Evolutionary conservation across 2,797 vertebrate species (phyloP).

Genomic region (Anolis apletophallus): DNA sequence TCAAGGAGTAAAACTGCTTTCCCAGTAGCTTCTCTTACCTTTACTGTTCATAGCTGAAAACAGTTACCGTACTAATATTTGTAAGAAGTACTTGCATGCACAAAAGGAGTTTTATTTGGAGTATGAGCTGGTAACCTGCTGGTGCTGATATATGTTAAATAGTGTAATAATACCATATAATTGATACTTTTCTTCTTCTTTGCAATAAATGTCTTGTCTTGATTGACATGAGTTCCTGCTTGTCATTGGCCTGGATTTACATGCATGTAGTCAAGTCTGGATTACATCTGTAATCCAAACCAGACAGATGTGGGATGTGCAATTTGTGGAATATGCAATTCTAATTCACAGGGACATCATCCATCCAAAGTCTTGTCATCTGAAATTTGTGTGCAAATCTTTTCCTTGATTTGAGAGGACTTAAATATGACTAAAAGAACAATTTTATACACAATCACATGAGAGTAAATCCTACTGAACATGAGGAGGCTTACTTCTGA

Average conservation of each 20-base stretch:
- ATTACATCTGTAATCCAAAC: neutral
- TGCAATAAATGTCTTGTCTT: too few relatives aligned
- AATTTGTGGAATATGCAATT: neutral
- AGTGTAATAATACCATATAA: neutral
- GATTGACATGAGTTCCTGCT: too few relatives aligned
- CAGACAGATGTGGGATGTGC: neutral
- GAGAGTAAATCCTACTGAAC: neutral
- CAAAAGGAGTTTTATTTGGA: neutral
- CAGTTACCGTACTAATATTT: neutral
- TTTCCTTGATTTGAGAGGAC: neutral
- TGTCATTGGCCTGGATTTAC: neutral
- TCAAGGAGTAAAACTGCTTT: conserved; percentile 57
- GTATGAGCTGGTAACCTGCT: too few relatives aligned
- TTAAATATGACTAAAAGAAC: neutral
- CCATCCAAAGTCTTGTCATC: too few relatives aligned
- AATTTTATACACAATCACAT: neutral
- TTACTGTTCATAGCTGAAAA: conserved; percentile 44
- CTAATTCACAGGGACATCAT: neutral
- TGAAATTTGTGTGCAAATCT: neutral
- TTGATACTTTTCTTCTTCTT: neutral
- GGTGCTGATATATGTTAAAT: neutral
- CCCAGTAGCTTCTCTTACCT: conserved; percentile 64
- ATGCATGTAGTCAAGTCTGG: neutral
- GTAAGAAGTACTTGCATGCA: neutral
- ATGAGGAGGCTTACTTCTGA: neutral